Evolutionary conservation across 2,888 invertebrate genomes (phyloP).

Genomic region (Meteorus cinctellus): DNA sequence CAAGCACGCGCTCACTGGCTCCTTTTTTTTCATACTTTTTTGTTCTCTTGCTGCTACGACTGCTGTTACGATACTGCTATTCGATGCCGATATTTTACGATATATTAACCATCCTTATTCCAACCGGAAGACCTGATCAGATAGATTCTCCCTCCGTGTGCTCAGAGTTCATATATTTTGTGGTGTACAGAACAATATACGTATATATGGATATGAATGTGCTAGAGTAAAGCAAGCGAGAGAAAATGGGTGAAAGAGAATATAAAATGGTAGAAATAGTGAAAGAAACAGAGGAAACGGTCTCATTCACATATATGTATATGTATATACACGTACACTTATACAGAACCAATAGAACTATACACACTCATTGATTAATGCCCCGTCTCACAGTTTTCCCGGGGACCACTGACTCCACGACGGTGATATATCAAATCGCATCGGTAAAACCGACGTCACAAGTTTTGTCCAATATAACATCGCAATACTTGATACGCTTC

Average conservation of each 20-base stretch:
- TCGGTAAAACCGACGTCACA: conserved; percentile 62
- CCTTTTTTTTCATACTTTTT: conserved; percentile 11
- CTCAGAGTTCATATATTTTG: conserved; percentile 59
- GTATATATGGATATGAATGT: conserved; percentile 32
- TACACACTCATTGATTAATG: conserved; percentile 58
- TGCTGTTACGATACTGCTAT: conserved; percentile 41
- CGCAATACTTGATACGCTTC: conserved; percentile 21
- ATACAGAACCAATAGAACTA: conserved; percentile 50
- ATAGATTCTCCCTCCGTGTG: conserved; percentile 53
- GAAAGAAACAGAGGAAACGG: conserved; percentile 14
- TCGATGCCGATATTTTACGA: conserved; percentile 52
- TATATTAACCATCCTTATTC: conserved; percentile 56
- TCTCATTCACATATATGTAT: neutral
- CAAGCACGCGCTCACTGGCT: conserved; percentile 22
- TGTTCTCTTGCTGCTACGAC: conserved; percentile 10
- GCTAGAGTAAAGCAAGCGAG: conserved; percentile 28
- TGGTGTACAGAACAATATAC: conserved; percentile 21
- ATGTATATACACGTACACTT: neutral
- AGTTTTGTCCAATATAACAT: conserved; percentile 66
- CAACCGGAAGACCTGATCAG: conserved; percentile 52
- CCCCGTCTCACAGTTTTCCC: conserved; percentile 57
- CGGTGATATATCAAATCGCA: conserved; percentile 64
- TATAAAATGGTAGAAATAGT: conserved; percentile 4
- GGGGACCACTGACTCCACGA: conserved; percentile 55
- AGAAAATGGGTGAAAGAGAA: conserved; percentile 3